Evolutionary conservation across 2,888 invertebrate species (phyloP).

Genomic region (Platycheirus albimanus): DNA sequence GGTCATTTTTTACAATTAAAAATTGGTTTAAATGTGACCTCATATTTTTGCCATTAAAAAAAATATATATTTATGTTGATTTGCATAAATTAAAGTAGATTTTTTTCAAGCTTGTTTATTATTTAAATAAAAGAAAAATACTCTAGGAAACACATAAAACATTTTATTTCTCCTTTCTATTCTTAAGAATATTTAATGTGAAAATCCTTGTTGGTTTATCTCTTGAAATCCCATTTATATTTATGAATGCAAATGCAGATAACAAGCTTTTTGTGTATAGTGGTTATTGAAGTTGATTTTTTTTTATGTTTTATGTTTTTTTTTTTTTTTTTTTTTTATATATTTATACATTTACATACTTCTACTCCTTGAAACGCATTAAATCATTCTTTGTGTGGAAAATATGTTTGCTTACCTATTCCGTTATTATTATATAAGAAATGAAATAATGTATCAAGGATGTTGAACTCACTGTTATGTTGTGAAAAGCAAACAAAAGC

Average conservation of each 20-base stretch:
- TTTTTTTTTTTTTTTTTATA: constrained; percentile 5
- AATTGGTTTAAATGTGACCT: too few species aligned
- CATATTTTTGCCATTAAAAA: too few species aligned
- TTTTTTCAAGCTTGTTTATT: too few species aligned
- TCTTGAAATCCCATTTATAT: constrained; percentile 36
- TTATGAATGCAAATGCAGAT: constrained; percentile 53
- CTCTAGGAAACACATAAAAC: too few species aligned
- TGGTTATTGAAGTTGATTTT: neutral
- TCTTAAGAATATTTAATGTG: constrained; percentile 9
- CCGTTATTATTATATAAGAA: neutral
- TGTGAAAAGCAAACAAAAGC: constrained; percentile 26
- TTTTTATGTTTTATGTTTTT: neutral
- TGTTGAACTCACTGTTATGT: constrained; percentile 28
- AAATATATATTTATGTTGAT: too few species aligned
- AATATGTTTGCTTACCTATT: neutral
- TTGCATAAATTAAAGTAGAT: too few species aligned
- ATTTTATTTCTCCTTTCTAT: neutral
- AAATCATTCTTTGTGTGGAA: constrained; percentile 1
- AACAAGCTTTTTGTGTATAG: neutral
- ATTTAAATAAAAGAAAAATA: neutral
- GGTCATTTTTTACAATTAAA: too few species aligned
- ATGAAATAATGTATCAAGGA: neutral
- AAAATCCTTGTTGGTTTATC: constrained; percentile 22
- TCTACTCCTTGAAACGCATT: constrained; percentile 14
- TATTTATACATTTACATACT: too few species aligned